These are phyloP conservation scores for Condylura cristata DNA, from an alignment of 2,113 vertebrate species.

Conservation along the genomic window DNA sequence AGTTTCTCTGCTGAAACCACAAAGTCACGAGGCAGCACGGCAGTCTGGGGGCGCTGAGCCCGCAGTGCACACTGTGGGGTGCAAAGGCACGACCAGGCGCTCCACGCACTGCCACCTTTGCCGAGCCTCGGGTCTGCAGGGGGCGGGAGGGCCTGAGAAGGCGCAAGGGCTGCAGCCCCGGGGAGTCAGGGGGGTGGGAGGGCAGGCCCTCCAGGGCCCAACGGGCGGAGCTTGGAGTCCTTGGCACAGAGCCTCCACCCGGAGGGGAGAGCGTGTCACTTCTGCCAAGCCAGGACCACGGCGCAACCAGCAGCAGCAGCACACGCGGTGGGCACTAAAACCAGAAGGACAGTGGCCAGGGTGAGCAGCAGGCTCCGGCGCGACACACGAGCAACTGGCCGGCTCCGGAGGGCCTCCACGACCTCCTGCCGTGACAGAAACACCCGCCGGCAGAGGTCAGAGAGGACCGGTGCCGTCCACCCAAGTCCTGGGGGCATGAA, in stretches of 20 bases:
- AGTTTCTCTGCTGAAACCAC: constrained; percentile 25
- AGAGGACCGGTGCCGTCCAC: neutral
- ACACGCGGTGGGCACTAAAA: neutral
- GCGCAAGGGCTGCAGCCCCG: neutral
- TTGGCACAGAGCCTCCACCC: neutral
- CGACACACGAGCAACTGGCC: neutral
- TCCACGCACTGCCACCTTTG: neutral
- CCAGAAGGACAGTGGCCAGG: constrained; percentile 21
- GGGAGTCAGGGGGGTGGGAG: too few relatives aligned
- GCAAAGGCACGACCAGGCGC: neutral
- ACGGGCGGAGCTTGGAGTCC: neutral
- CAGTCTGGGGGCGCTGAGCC: neutral
- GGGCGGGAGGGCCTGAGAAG: neutral
- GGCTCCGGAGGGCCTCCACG: constrained; percentile 63
- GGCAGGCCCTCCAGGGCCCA: neutral
- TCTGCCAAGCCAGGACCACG: constrained; percentile 60
- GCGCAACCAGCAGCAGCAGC: neutral
- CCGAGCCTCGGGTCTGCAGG: neutral
- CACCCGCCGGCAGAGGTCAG: too few relatives aligned
- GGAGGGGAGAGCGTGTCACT: neutral
- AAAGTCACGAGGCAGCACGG: neutral
- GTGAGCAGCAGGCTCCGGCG: constrained; percentile 49
- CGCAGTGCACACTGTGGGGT: neutral
- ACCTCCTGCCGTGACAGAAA: constrained; percentile 64
- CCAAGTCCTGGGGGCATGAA: too few relatives aligned